Percentiles rank a stretch among this genome's conserved stretches.
Conservation (phyloP, 2,888 invertebrate genomes). For the Limnephilus rhombicus region DNA sequence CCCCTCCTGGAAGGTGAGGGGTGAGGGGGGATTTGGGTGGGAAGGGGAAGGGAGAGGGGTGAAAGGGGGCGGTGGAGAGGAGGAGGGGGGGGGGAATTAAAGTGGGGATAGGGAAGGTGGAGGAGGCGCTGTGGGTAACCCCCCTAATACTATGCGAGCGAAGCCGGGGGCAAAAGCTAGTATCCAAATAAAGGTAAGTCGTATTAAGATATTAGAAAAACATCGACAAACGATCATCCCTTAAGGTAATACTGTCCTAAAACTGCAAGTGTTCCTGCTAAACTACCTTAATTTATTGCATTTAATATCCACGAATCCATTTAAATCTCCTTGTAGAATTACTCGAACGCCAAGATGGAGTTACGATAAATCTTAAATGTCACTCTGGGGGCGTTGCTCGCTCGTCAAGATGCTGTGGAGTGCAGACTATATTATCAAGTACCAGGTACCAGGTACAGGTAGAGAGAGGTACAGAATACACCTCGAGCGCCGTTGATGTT, state of each 20-base stretch:
- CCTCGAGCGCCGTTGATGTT: background rate
- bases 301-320: background rate
- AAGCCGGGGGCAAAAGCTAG: too few relatives aligned
- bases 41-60: too few relatives aligned
- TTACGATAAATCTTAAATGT: constrained; percentile 9
- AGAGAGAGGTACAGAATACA: background rate
- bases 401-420: background rate
- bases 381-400: constrained; percentile 2
- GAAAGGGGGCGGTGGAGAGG: too few relatives aligned
- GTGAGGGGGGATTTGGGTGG: too few relatives aligned
- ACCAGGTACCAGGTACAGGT: background rate
- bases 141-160: too few relatives aligned
- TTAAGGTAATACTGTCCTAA: background rate
- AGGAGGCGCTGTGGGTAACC: too few relatives aligned
- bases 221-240: background rate
- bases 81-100: too few relatives aligned
- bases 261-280: background rate
- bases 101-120: too few relatives aligned
- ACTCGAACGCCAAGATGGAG: background rate
- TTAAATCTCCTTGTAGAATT: background rate
- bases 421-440: background rate
- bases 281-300: background rate
- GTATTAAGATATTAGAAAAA: background rate
- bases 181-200: background rate
- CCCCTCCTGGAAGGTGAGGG: too few relatives aligned